These are phyloP conservation scores for Tipula helvola DNA, from an alignment of 2,888 invertebrate genomes.

Conservation along the genomic window DNA sequence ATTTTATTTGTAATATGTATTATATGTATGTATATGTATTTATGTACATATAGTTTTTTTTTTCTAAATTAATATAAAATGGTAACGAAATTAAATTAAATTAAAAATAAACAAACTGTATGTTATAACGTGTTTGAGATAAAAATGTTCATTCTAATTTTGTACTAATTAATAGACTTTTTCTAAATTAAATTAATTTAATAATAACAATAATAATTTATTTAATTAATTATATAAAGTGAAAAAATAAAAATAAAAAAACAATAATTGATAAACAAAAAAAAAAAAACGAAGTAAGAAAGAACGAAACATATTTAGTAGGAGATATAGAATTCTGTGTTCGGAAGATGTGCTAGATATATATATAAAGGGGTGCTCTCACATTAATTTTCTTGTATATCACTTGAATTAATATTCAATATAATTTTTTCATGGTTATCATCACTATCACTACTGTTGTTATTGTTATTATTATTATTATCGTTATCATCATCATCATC, in stretches of 20 bases:
- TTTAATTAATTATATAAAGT: not conserved
- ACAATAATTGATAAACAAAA: not conserved
- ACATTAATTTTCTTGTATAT: not conserved
- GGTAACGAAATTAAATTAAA: not conserved
- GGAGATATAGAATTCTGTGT: not conserved
- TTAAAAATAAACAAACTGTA: not conserved
- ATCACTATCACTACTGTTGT: not conserved
- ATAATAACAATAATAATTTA: not conserved
- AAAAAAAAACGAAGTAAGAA: not conserved
- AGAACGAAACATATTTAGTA: not conserved
- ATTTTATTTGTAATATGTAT: not conserved
- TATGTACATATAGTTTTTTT: not conserved
- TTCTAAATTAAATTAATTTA: not conserved
- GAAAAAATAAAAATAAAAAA: not conserved
- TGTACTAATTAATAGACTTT: not conserved
- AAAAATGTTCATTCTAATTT: not conserved
- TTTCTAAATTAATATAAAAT: not conserved
- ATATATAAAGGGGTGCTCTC: not conserved
- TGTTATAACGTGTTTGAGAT: not conserved
- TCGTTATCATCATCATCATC: not conserved
- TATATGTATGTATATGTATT: not conserved
- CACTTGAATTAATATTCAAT: constrained; percentile 8
- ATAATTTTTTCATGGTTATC: constrained; percentile 7
- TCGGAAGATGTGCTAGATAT: not conserved
- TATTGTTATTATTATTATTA: not conserved